These are phyloP conservation scores for Notodonta dromedarius DNA, from an alignment of 2,888 invertebrate species.

Conservation along the genomic window DNA sequence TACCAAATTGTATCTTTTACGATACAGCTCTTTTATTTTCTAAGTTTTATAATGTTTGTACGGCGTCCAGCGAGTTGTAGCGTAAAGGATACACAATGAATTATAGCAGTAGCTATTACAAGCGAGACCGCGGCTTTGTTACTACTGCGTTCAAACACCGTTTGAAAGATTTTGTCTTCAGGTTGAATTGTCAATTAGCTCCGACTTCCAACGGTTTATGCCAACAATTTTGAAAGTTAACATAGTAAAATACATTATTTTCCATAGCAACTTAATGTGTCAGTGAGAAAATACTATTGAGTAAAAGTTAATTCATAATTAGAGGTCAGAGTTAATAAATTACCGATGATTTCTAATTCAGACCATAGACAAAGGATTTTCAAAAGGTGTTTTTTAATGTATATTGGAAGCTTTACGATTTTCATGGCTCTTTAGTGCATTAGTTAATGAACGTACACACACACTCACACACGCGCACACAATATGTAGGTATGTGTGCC, in stretches of 20 bases:
- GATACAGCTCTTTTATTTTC: conserved; percentile 19
- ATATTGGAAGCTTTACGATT: conserved; percentile 34
- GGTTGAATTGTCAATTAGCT: not conserved
- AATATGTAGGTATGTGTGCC: conserved; percentile 55
- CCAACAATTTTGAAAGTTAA: too few species aligned
- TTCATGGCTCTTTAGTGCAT: conserved; percentile 44
- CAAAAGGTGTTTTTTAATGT: conserved; percentile 35
- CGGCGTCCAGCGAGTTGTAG: conserved; percentile 27
- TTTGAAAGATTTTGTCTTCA: conserved; percentile 28
- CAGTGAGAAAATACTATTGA: not conserved
- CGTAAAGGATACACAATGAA: conserved; percentile 30
- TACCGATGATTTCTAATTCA: not conserved
- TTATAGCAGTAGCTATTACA: conserved; percentile 34
- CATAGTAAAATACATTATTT: too few species aligned
- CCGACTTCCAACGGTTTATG: too few species aligned
- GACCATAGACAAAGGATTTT: conserved; percentile 19
- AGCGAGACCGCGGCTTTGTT: conserved; percentile 45
- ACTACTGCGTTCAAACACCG: conserved; percentile 38
- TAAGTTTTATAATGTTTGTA: not conserved
- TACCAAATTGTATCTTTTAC: conserved; percentile 36
- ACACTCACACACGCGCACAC: conserved; percentile 77
- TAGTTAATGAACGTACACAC: conserved; percentile 76
- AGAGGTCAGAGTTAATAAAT: not conserved
- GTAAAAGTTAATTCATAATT: not conserved
- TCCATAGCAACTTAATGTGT: too few species aligned